phyloP scores from a whole-genome alignment of 2,888 invertebrate genomes.

The Microctonus hyperodae region DNA sequence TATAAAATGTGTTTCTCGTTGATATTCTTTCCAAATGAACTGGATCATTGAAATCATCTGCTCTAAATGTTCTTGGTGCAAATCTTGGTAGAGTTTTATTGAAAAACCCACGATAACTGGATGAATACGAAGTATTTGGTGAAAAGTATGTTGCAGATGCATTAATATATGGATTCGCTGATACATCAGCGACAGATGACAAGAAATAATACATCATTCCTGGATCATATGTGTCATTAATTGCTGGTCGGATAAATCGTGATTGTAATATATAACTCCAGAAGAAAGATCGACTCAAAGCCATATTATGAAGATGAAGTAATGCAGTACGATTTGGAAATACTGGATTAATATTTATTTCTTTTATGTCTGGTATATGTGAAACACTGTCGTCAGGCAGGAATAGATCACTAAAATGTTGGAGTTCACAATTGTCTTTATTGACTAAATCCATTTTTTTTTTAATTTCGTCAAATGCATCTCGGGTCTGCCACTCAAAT shows the following conservation, averaged over 20 bases:
- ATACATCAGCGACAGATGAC: constrained; percentile 93
- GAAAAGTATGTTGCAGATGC: constrained; percentile 94
- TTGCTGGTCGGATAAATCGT: constrained; percentile 86
- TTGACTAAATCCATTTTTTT: constrained; percentile 83
- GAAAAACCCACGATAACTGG: constrained; percentile 94
- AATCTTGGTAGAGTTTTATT: constrained; percentile 95
- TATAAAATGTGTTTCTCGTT: constrained; percentile 89
- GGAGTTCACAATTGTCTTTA: constrained; percentile 88
- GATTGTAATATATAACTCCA: constrained; percentile 95
- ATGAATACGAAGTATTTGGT: constrained; percentile 92
- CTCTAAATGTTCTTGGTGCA: constrained; percentile 90
- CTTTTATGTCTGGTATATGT: constrained; percentile 91
- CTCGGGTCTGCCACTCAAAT: constrained; percentile 91
- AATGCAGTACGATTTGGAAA: constrained; percentile 94
- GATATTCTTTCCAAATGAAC: constrained; percentile 95
- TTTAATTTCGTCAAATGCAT: constrained; percentile 89
- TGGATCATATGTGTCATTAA: constrained; percentile 93
- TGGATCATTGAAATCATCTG: constrained; percentile 95
- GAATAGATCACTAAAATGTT: constrained; percentile 83
- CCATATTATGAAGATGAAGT: constrained; percentile 94
- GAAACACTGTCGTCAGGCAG: constrained; percentile 86
- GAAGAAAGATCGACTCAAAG: constrained; percentile 93
- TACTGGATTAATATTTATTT: constrained; percentile 92
- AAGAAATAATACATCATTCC: constrained; percentile 98
- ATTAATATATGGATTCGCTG: constrained; percentile 89